Conservation (phyloP, 53 echinoderm and acorn worm species). For the Henricia sp. region DNA sequence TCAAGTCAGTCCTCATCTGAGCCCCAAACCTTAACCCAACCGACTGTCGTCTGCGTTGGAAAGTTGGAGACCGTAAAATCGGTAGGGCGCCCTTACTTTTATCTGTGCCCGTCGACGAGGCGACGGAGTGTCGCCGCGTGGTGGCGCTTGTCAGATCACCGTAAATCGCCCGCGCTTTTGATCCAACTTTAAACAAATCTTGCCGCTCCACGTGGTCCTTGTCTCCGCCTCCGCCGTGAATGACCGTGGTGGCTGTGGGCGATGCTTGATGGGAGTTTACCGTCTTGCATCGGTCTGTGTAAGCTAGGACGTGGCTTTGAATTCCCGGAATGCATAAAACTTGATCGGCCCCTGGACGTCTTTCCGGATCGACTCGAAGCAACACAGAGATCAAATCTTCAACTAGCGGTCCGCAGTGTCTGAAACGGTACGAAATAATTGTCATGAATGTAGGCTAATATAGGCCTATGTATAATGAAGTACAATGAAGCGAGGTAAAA, state of each 20-base stretch:
- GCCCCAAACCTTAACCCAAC: not conserved
- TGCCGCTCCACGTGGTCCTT: too few species aligned
- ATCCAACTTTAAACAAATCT: too few species aligned
- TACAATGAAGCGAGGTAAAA: too few species aligned
- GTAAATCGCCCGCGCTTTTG: too few species aligned
- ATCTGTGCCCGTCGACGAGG: not conserved
- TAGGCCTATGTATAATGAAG: too few species aligned
- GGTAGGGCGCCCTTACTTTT: not conserved
- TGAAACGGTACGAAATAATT: too few species aligned
- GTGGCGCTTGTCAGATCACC: too few species aligned
- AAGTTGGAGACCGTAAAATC: not conserved
- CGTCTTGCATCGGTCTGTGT: slow-evolving; percentile 58
- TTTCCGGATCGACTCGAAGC: slow-evolving; percentile 72
- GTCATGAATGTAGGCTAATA: too few species aligned
- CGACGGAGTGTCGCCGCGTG: slow-evolving; percentile 11
- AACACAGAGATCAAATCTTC: slow-evolving; percentile 77
- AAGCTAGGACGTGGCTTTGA: slow-evolving; percentile 55
- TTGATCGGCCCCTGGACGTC: slow-evolving; percentile 79
- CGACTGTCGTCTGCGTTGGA: slow-evolving; percentile 11
- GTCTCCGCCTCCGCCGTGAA: too few species aligned
- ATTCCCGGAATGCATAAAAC: slow-evolving; percentile 69
- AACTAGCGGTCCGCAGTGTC: slow-evolving; percentile 72
- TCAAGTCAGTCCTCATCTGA: not conserved
- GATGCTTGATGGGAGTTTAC: not conserved
- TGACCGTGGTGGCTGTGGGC: too few species aligned